Evolutionary conservation across 2,888 invertebrate species (phyloP).

Genomic region (Noctuana brunneofusca): DNA sequence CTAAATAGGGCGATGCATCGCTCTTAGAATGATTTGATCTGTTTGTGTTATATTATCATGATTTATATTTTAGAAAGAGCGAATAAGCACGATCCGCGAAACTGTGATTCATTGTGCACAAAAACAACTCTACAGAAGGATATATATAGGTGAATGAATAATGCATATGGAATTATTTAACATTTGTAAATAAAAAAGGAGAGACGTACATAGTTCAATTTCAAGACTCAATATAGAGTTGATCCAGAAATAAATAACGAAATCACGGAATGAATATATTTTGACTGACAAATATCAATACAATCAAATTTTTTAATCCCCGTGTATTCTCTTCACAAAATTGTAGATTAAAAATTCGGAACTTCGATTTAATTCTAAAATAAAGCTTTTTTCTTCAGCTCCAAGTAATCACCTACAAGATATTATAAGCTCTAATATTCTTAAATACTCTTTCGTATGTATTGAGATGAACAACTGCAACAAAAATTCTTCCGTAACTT

Average conservation of each 20-base stretch:
- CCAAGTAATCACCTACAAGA: too few relatives aligned
- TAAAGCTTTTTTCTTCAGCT: too few relatives aligned
- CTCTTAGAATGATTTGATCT: constrained; percentile 3
- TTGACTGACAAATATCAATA: too few relatives aligned
- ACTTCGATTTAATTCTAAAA: too few relatives aligned
- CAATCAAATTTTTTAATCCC: too few relatives aligned
- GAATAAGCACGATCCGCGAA: constrained; percentile 7
- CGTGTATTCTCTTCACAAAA: too few relatives aligned
- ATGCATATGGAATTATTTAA: constrained; percentile 14
- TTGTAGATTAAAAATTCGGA: too few relatives aligned
- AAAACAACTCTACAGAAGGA: constrained; percentile 1
- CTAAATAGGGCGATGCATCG: not conserved
- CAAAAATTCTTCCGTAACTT: too few relatives aligned
- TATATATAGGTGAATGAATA: constrained; percentile 10
- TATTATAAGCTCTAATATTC: too few relatives aligned
- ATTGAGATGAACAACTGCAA: too few relatives aligned
- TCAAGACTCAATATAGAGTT: not conserved
- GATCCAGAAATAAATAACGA: not conserved
- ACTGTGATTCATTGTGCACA: constrained; percentile 19
- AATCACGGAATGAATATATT: too few relatives aligned
- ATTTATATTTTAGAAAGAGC: not conserved
- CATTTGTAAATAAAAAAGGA: not conserved
- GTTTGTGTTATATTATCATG: not conserved
- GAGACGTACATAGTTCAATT: not conserved
- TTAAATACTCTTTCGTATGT: too few relatives aligned